phyloP scores from a whole-genome alignment of 2,888 invertebrate species.

The Pecten maximus region DNA sequence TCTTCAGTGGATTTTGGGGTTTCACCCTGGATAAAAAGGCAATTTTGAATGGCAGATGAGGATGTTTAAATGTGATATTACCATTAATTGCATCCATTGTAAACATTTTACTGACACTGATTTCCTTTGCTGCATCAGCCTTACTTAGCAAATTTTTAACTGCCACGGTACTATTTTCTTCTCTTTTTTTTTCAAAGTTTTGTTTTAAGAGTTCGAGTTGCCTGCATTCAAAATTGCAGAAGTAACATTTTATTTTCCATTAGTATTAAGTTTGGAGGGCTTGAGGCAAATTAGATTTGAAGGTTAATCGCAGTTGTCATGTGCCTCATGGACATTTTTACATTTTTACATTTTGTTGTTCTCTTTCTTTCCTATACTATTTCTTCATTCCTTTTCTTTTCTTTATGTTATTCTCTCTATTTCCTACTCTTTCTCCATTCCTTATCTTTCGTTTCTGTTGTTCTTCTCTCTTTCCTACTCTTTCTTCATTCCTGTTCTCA shows the following conservation, averaged over 20 bases:
- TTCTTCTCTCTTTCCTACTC: too few species aligned
- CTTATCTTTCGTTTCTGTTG: too few species aligned
- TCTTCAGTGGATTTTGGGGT: neutral
- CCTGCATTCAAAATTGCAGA: neutral
- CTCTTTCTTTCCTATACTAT: too few species aligned
- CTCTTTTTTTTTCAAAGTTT: neutral
- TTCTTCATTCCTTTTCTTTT: too few species aligned
- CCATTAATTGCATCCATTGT: constrained; percentile 30
- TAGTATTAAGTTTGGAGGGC: neutral
- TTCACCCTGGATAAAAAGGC: constrained; percentile 29
- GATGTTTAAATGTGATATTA: neutral
- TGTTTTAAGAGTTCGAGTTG: constrained; percentile 2
- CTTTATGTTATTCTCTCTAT: too few species aligned
- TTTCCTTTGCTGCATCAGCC: neutral
- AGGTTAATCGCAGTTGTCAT: too few species aligned
- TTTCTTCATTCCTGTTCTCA: too few species aligned
- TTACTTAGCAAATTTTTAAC: constrained; percentile 13
- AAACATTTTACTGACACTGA: constrained; percentile 33
- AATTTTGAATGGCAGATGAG: constrained; percentile 24
- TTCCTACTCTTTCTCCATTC: too few species aligned
- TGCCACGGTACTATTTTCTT: too few species aligned
- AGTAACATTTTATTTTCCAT: neutral
- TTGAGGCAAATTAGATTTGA: neutral
- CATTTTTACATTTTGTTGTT: too few species aligned
- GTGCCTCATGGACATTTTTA: too few species aligned